Evolutionary conservation across 2,888 invertebrate species (phyloP), one percentile per base, ranked within the genome.

Genomic region (Acleris laterana): DNA sequence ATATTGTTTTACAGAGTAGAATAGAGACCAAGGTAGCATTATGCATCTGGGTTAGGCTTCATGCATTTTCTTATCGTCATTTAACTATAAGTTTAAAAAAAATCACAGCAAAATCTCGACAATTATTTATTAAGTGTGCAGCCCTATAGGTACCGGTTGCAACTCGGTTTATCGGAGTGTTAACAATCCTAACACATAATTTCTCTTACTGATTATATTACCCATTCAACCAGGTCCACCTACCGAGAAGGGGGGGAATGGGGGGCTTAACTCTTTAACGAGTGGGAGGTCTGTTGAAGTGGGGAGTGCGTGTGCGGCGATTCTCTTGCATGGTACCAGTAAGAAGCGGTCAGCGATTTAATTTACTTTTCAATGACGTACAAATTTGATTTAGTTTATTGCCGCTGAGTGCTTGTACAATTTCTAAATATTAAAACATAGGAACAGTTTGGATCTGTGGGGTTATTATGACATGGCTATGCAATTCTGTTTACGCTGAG

Each of bases 241-340:
- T 74, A 72, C 73, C 65, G 68, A 72, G 73, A 75, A 74, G 75
- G 74, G 77, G 78, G 77, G 81, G 76, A 77, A 76, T 75, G 73
- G 77, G 82, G 81, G 81, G 78, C 77, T 78, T 80, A 82, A 79
- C 78, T 79, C 82, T 77, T 82, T 88, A 88, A 86, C 89, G 79
- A 83, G 90, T 90, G 83, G 90, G 90, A 88, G 90, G 88, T 86
- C 88, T 86, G 84, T 80, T 80, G 76, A 79, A 82, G 85, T 74
- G 79, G 85, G 88, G 84, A 77, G 78, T 81, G 83, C 83, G 81
- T 82, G 76, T 68, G 71, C 77, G 72, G 75, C 62, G 76, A 79
- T 81, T 81, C 77, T 72, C 70, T 70, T 69, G 75, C 66, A 55
- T 78, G 83, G 77, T 68, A 9, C 72, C 81, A 79, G 77, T 63